Conservation (phyloP, 2,113 vertebrate species). For the Sitta europaea region DNA sequence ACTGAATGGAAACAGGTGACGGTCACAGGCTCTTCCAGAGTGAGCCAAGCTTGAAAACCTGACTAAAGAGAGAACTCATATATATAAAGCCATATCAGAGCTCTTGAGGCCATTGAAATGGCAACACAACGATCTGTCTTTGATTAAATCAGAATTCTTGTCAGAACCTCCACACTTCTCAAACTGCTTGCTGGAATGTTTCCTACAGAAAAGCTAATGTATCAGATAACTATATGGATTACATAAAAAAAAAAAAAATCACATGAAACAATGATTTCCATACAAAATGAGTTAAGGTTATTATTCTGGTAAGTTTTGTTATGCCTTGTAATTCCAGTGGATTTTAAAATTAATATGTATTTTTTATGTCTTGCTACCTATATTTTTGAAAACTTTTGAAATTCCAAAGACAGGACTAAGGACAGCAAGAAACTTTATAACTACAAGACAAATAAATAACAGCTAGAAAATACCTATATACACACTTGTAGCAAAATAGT, state of each 20-base stretch:
- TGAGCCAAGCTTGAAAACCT: neutral
- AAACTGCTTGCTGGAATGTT: neutral
- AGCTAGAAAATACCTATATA: neutral
- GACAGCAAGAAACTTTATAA: neutral
- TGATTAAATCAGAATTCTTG: neutral
- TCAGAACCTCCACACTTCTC: neutral
- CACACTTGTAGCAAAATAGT: neutral
- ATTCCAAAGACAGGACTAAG: neutral
- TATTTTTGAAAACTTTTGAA: neutral
- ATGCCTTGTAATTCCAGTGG: neutral
- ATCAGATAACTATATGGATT: neutral
- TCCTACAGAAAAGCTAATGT: neutral
- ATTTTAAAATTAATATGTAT: neutral
- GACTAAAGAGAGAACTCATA: neutral
- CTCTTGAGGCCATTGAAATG: neutral
- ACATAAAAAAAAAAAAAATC: neutral
- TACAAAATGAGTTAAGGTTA: neutral
- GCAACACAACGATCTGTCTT: neutral
- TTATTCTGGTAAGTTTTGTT: neutral
- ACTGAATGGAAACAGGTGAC: fast-evolving
- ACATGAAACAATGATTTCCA: fast-evolving
- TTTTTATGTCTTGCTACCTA: neutral
- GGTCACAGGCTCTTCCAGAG: neutral
- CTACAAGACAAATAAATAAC: neutral
- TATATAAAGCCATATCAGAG: neutral